phyloP scores from a whole-genome alignment of 2,113 vertebrate species.

The Aleadryas rufinucha region DNA sequence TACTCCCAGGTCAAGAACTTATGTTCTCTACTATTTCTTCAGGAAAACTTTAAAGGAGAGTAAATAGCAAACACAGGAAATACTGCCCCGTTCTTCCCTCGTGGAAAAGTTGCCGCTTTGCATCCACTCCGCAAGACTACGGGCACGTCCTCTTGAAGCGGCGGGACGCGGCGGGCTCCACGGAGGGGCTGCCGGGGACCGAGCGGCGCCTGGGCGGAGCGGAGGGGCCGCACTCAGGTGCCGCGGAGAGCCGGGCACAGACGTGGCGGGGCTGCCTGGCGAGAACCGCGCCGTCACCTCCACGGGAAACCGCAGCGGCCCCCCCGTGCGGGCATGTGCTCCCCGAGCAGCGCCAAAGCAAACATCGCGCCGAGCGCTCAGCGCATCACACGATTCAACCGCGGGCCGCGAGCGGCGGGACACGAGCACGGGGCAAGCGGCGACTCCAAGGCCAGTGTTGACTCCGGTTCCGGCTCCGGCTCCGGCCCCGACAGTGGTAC shows the following conservation, averaged over 20 bases:
- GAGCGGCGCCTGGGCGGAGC: not conserved
- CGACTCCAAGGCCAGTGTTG: accelerated
- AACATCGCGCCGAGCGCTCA: not conserved
- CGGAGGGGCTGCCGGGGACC: not conserved
- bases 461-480: not conserved
- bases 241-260: not conserved
- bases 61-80: not conserved
- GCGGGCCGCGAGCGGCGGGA: not conserved
- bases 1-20: not conserved
- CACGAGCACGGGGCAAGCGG: too few relatives aligned
- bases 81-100: not conserved
- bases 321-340: not conserved
- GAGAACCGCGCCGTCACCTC: not conserved
- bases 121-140: accelerated
- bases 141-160: not conserved
- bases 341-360: not conserved
- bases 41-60: not conserved
- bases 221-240: not conserved
- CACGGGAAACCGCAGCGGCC: not conserved
- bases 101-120: not conserved
- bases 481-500: not conserved
- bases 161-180: too few relatives aligned
- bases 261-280: not conserved
- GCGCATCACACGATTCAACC: not conserved
- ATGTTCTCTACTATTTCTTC: not conserved